Base-by-base conservation (phyloP, 2,797 vertebrate species). In the Pithecia hirsuta region DNA sequence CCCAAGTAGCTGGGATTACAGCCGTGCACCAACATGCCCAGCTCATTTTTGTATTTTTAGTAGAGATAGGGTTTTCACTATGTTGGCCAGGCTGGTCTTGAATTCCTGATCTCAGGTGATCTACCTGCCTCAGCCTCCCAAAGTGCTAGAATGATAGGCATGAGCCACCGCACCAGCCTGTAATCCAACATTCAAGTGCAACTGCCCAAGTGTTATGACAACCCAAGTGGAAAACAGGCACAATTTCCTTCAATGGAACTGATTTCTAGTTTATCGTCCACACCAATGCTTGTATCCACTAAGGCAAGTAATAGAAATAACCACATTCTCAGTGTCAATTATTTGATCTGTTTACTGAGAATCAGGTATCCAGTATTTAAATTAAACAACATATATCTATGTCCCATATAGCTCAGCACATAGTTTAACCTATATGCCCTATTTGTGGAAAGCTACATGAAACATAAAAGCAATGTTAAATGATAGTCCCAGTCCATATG, bases 191-290 rank as follows among this genome's bases (percentile, higher is more conserved):
- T 26, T 24, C 19, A 59, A 91, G 24, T 22, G 41, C 10, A 95
- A 94, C 9, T 94, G 39, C 28, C 76, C 20, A 85, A 17, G 39
- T 59, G 36, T 44, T 88, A 46, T 8, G 19, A 70, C 19, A 52
- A 91, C 33, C 33, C 48, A 93, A 64, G 2, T 30, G 83, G 64
- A 96, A 97, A 76, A 83, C 55, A 39, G 33, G 24, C 44, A 41
- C 14, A 59, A 6, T 59, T 2, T 92, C 50, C 59, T 44, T 86
- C 91, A 95, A 74, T 5, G 78, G 83, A 97, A 86, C 41, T 74
- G 48, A 89, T 36, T 94, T 93, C 80, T 91, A 74, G 59, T 78
- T 96, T 89, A 91, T 36, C 91, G 83, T 46, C 33, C 33, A 89
- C 5, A 86, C 52, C 79, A 95, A 83, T 88, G n/a, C 75, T 48